Evolutionary conservation across 2,113 vertebrate genomes (phyloP).

Genomic region (Narcine bancroftii): DNA sequence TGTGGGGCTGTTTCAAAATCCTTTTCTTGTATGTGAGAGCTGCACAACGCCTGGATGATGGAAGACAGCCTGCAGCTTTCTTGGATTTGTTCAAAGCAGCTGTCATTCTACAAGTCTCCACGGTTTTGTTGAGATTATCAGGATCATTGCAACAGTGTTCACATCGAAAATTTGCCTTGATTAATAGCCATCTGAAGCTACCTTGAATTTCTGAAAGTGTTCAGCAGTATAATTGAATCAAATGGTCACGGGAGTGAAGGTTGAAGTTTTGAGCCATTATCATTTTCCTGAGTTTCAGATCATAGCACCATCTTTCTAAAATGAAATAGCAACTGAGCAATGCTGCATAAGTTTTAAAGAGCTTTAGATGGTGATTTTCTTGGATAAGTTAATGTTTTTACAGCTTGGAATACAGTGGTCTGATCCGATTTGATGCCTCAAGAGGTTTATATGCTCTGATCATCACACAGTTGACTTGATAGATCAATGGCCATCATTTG

Average conservation of each 20-base stretch:
- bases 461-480: too few relatives aligned
- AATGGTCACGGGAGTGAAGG: not conserved
- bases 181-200: not conserved
- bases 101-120: not conserved
- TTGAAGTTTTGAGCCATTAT: not conserved
- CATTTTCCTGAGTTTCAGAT: not conserved
- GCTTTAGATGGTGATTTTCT: not conserved
- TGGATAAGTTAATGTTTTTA: not conserved
- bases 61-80: not conserved
- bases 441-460: not conserved
- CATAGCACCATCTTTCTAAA: not conserved
- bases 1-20: not conserved
- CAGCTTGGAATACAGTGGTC: not conserved
- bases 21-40: not conserved
- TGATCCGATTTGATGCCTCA: not conserved
- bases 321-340: not conserved
- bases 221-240: not conserved
- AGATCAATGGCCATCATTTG: not conserved
- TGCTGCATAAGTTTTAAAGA: not conserved
- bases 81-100: not conserved
- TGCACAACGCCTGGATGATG: not conserved
- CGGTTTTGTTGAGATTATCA: not conserved
- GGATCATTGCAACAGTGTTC: not conserved
- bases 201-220: not conserved
- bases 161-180: not conserved